Evolutionary conservation across 2,888 invertebrate species (phyloP).

Genomic region (Chaetoderma sp.): DNA sequence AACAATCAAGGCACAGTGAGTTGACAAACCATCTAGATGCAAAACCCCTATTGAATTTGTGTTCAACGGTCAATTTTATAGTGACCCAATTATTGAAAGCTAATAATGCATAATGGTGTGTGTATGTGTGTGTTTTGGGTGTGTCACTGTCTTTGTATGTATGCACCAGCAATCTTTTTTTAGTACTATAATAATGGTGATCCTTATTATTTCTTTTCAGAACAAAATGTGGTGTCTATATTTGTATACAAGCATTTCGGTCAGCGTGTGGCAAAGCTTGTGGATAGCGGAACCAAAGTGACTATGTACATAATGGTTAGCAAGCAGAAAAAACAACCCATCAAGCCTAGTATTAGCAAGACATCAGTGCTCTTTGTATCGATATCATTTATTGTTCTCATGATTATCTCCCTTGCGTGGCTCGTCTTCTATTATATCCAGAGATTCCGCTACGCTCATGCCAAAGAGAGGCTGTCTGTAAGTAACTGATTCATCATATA

Average conservation of each 20-base stretch:
- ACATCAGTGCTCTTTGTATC: slow-evolving; percentile 95
- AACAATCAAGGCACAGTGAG: too few species aligned
- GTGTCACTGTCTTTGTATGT: not conserved
- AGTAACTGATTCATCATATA: slow-evolving; percentile 50
- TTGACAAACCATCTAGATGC: too few species aligned
- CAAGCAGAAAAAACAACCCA: slow-evolving; percentile 69
- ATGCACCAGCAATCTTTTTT: too few species aligned
- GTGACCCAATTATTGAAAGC: not conserved
- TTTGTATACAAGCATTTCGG: slow-evolving; percentile 86
- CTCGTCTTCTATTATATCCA: slow-evolving; percentile 96
- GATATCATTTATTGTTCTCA: slow-evolving; percentile 93
- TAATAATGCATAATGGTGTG: not conserved
- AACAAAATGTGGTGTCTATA: slow-evolving; percentile 80
- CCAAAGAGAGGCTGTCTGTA: slow-evolving; percentile 92
- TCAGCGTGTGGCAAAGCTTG: slow-evolving; percentile 78
- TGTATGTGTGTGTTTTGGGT: not conserved
- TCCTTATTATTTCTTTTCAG: slow-evolving; percentile 71
- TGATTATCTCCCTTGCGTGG: slow-evolving; percentile 96
- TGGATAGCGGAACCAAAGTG: slow-evolving; percentile 79
- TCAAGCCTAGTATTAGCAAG: slow-evolving; percentile 72
- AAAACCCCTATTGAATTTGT: too few species aligned
- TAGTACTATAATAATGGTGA: not conserved
- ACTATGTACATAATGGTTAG: slow-evolving; percentile 80
- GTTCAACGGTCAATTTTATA: too few species aligned
- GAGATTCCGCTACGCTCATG: slow-evolving; percentile 92